A percentile compares a stretch with the other conserved stretches of the same genome.
These are phyloP conservation scores for Pachliopta kotzebuea DNA, from an alignment of 2,888 invertebrate species.

Conservation along the genomic window DNA sequence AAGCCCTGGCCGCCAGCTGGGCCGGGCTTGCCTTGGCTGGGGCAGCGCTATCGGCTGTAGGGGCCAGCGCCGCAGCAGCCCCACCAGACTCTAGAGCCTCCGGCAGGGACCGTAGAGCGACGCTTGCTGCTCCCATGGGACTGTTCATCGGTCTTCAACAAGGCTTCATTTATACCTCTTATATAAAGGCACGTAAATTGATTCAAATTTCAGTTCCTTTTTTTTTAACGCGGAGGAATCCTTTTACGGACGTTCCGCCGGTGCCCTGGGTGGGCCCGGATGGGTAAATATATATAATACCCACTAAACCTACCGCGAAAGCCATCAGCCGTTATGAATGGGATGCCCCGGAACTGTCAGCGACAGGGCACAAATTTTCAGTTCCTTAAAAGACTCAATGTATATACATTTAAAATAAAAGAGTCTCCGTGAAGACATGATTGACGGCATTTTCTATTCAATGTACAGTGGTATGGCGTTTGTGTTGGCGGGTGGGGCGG, in stretches of 20 bases:
- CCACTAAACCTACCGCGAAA: too few species aligned
- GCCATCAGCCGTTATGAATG: too few species aligned
- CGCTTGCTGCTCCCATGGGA: constrained; percentile 84
- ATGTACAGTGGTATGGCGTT: constrained; percentile 88
- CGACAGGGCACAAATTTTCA: too few species aligned
- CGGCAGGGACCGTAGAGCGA: constrained; percentile 57
- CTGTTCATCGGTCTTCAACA: constrained; percentile 92
- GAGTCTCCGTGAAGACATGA: too few species aligned
- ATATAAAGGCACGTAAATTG: constrained; percentile 83
- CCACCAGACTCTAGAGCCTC: constrained; percentile 57
- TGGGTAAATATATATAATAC: too few species aligned
- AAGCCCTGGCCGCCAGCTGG: constrained; percentile 60
- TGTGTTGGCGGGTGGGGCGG: constrained; percentile 89
- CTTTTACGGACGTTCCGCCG: too few species aligned
- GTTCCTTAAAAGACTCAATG: too few species aligned
- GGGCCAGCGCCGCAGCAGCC: constrained; percentile 59
- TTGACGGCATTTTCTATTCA: background rate
- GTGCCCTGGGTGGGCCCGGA: too few species aligned
- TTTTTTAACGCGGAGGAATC: too few species aligned
- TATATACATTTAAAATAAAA: too few species aligned
- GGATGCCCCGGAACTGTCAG: too few species aligned
- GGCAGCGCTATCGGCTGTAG: constrained; percentile 57
- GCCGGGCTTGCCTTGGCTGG: constrained; percentile 53
- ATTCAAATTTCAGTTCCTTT: background rate
- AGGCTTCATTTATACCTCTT: constrained; percentile 91